Conservation (phyloP, 1,140 invertebrate genomes). For the Portunus trituberculatus region DNA sequence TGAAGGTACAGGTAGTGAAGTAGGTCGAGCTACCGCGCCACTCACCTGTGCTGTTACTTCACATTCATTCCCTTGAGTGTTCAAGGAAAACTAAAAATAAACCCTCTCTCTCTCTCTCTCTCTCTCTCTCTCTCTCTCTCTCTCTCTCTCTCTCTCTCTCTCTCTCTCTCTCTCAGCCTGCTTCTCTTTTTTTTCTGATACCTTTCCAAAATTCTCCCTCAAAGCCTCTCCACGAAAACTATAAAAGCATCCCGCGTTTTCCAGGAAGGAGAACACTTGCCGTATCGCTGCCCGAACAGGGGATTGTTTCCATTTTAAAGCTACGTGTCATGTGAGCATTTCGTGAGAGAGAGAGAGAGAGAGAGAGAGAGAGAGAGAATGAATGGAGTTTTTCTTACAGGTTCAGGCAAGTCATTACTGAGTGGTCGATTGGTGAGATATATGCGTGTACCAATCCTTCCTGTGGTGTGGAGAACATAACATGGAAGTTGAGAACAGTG, state of each 20-base stretch:
- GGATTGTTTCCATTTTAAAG: not conserved
- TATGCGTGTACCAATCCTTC: not conserved
- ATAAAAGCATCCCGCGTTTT: too few relatives aligned
- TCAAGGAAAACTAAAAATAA: too few relatives aligned
- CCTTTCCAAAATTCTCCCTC: not conserved
- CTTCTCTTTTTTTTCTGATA: not conserved
- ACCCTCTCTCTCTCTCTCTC: too few relatives aligned
- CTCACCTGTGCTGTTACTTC: too few relatives aligned
- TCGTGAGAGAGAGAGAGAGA: not conserved
- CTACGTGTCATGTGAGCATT: not conserved
- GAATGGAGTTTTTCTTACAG: not conserved
- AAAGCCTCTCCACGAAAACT: not conserved
- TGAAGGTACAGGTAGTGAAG: too few relatives aligned
- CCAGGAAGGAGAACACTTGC: not conserved
- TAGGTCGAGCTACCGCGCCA: too few relatives aligned
- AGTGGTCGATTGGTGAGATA: not conserved
- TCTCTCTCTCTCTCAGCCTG: slow-evolving; percentile 24
- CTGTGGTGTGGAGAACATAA: not conserved
- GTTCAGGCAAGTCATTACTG: not conserved
- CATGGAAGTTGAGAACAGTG: not conserved
- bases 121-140: too few relatives aligned
- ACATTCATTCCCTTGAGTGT: too few relatives aligned
- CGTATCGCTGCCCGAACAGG: too few relatives aligned
- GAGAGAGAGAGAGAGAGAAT: not conserved
- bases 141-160: slow-evolving; percentile 31